These are phyloP conservation scores for Parnassius glacialis DNA, from an alignment of 2,888 invertebrate genomes.

Conservation along the genomic window DNA sequence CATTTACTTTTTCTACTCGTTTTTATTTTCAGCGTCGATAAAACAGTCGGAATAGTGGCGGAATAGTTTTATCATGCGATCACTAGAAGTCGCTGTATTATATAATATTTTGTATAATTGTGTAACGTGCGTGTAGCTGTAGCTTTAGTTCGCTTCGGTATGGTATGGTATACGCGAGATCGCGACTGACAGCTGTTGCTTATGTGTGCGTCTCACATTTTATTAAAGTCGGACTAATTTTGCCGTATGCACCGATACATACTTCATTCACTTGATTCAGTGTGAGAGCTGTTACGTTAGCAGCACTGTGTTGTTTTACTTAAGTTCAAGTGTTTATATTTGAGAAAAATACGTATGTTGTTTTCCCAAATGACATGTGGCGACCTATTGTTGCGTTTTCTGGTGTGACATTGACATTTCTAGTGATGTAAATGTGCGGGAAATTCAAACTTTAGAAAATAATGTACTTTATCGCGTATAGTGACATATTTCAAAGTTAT, in stretches of 20 bases:
- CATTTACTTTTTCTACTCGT: background rate
- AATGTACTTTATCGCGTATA: constrained; percentile 26
- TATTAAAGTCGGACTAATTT: constrained; percentile 40
- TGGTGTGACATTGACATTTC: constrained; percentile 60
- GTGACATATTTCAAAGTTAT: constrained; percentile 25
- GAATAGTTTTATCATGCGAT: constrained; percentile 14
- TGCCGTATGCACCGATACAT: constrained; percentile 38
- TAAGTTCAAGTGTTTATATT: constrained; percentile 24
- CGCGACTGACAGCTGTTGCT: constrained; percentile 45
- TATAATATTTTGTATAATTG: constrained; percentile 18
- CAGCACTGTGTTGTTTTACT: constrained; percentile 18
- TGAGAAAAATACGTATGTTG: constrained; percentile 34
- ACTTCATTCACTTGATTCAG: constrained; percentile 42
- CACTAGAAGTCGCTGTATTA: constrained; percentile 48
- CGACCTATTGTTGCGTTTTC: constrained; percentile 33
- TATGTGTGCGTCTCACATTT: constrained; percentile 52
- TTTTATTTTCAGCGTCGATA: constrained; percentile 41
- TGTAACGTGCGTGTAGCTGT: constrained; percentile 22
- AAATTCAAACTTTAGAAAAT: constrained; percentile 46
- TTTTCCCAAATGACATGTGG: constrained; percentile 37
- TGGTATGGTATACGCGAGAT: constrained; percentile 27
- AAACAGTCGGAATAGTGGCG: constrained; percentile 50
- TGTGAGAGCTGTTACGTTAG: constrained; percentile 30
- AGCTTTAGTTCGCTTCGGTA: constrained; percentile 28
- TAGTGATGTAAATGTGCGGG: constrained; percentile 54